Conservation (phyloP, 2,888 invertebrate genomes). For the Loripinus fragilis region DNA sequence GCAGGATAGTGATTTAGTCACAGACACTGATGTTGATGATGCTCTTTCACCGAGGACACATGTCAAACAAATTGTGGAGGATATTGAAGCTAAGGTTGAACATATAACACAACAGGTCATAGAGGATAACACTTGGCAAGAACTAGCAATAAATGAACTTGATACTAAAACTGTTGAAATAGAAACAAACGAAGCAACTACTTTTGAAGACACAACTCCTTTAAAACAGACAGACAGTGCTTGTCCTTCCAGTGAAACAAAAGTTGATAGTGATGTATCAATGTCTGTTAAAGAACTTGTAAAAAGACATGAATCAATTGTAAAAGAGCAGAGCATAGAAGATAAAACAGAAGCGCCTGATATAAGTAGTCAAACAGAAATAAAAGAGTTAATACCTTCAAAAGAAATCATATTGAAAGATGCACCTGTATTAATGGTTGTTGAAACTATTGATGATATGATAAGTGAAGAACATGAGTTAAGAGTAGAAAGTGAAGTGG, state of each 20-base stretch:
- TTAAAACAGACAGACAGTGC: conserved; percentile 12
- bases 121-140: conserved; percentile 25
- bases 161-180: conserved; percentile 31
- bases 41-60: conserved; percentile 53
- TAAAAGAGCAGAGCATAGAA: conserved; percentile 47
- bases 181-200: conserved; percentile 32
- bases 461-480: conserved; percentile 12
- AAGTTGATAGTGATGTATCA: conserved; percentile 35
- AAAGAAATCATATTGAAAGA: conserved; percentile 37
- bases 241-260: neutral
- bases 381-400: conserved; percentile 24
- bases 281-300: conserved; percentile 49
- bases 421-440: conserved; percentile 15
- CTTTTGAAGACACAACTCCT: conserved; percentile 25
- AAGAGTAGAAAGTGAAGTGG: neutral
- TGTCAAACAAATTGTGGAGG: conserved; percentile 61
- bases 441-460: conserved; percentile 8
- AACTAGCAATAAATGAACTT: conserved; percentile 17
- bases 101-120: conserved; percentile 53
- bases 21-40: conserved; percentile 18
- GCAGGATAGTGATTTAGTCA: conserved; percentile 1
- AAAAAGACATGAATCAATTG: conserved; percentile 54
- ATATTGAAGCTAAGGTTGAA: conserved; percentile 64
- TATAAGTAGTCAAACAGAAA: conserved; percentile 13
- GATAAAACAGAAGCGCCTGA: conserved; percentile 34